phyloP scores from a whole-genome alignment of 2,113 vertebrate genomes.

The Myrmecophaga tridactyla region DNA sequence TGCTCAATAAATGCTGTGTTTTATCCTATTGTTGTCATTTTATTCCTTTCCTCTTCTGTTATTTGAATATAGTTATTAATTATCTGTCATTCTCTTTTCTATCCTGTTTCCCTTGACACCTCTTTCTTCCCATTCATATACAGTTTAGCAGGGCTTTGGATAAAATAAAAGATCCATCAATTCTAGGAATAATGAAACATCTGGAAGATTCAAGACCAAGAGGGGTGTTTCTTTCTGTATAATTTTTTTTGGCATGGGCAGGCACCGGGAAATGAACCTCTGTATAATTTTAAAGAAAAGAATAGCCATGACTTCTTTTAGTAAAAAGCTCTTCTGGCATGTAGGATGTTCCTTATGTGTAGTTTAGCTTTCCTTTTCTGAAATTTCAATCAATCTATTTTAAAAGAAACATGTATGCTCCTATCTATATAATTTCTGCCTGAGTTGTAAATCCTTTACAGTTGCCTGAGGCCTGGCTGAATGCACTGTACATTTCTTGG shows the following conservation, averaged over 20 bases:
- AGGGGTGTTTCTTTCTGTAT: neutral
- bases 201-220: neutral
- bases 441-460: neutral
- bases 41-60: neutral
- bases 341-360: neutral
- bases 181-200: neutral
- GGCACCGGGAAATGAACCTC: no score
- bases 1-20: neutral
- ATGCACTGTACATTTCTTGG: neutral
- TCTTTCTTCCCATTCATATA: neutral
- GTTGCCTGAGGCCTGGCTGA: neutral
- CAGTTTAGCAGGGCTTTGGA: neutral
- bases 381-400: neutral
- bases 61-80: constrained; percentile 17
- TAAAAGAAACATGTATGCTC: neutral
- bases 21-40: neutral
- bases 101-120: neutral
- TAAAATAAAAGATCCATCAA: neutral
- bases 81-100: neutral
- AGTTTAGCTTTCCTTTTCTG: neutral
- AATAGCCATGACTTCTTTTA: neutral
- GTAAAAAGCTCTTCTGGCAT: neutral
- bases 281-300: neutral
- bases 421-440: neutral
- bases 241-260: no score